Evolutionary conservation across 1,140 invertebrate species (phyloP).

Genomic region (Trachelipus rathkii): DNA sequence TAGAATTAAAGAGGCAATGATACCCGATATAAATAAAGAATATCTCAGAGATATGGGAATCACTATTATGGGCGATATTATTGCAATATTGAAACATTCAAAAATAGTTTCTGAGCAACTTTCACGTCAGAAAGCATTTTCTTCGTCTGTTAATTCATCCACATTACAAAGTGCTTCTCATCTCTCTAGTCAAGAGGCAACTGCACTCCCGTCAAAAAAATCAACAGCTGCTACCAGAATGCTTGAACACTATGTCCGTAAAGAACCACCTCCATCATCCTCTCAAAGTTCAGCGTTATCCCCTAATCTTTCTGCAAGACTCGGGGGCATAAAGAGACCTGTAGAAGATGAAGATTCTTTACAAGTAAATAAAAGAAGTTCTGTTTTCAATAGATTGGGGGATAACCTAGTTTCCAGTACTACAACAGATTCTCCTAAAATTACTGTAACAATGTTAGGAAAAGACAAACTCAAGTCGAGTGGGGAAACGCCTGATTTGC

Average conservation of each 20-base stretch:
- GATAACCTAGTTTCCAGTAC: conserved; percentile 44
- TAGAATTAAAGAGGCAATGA: conserved; percentile 72
- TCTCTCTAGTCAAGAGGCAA: not conserved
- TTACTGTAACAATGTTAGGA: conserved; percentile 47
- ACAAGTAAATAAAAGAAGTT: conserved; percentile 45
- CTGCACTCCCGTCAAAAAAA: not conserved
- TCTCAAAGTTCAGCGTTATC: conserved; percentile 23
- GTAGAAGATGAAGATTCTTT: conserved; percentile 32
- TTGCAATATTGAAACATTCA: conserved; percentile 75
- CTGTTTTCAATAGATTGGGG: conserved; percentile 51
- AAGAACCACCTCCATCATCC: conserved; percentile 32
- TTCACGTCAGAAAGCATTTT: conserved; percentile 28
- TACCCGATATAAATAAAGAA: conserved; percentile 74
- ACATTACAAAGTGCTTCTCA: not conserved
- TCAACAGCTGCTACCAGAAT: conserved; percentile 40
- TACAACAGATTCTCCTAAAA: conserved; percentile 39
- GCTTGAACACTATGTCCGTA: conserved; percentile 44
- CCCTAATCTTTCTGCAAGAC: conserved; percentile 22
- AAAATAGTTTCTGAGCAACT: conserved; percentile 57
- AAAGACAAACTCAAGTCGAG: conserved; percentile 34
- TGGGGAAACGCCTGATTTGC: conserved; percentile 7
- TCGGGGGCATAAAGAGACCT: conserved; percentile 27
- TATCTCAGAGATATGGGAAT: conserved; percentile 79
- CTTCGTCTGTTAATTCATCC: not conserved
- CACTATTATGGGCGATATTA: conserved; percentile 73